Percentiles rank a stretch among this genome's conserved stretches.
Evolutionary conservation across 64 coral and sea anemone species (phyloP).

Genomic region (Cladopsammia gracilis): DNA sequence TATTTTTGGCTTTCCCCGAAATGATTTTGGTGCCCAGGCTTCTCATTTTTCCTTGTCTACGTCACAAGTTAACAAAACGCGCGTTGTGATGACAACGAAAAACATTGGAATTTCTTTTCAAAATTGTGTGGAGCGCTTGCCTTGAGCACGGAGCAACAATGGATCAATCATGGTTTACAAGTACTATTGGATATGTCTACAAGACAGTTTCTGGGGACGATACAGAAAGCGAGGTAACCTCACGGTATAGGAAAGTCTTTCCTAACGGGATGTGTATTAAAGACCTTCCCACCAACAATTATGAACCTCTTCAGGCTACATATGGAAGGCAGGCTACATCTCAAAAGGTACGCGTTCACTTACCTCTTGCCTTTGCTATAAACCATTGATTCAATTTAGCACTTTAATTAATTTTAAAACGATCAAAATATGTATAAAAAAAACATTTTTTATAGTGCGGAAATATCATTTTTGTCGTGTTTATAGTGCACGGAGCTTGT

Average conservation of each 20-base stretch:
- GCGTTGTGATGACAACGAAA: neutral
- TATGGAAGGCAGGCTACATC: neutral
- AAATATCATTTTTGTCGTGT: too few relatives aligned
- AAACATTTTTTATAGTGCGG: too few relatives aligned
- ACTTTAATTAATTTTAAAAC: too few relatives aligned
- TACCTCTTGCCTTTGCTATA: too few relatives aligned
- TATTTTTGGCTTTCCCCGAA: too few relatives aligned
- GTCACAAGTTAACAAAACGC: neutral
- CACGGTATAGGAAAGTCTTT: neutral
- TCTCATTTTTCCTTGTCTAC: neutral
- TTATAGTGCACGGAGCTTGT: too few relatives aligned
- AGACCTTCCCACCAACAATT: neutral
- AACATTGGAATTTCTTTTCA: neutral
- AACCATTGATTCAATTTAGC: too few relatives aligned
- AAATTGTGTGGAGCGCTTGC: neutral
- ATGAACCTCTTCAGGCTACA: neutral
- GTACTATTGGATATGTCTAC: neutral
- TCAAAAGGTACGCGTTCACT: neutral
- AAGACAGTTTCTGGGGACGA: neutral
- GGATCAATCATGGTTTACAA: slow-evolving; percentile 4
- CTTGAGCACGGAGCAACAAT: neutral
- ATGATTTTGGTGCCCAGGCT: neutral
- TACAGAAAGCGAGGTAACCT: neutral
- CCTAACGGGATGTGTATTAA: neutral
- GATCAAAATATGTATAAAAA: too few relatives aligned